These are phyloP conservation scores for Gavialis gangeticus DNA, from an alignment of 2,113 vertebrate species.

Conservation along the genomic window DNA sequence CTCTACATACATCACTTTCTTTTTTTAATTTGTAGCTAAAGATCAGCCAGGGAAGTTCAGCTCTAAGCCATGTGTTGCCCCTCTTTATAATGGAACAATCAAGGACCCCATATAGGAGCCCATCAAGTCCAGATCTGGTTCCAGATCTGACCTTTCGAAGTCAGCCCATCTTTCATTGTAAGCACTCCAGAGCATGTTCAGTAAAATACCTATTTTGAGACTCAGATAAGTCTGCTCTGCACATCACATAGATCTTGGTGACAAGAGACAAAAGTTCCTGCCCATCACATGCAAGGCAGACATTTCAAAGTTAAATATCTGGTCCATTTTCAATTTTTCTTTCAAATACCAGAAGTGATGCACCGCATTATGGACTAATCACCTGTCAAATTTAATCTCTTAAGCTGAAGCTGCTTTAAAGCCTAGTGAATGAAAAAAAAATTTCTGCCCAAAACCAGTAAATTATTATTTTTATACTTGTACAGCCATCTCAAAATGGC, in stretches of 20 bases:
- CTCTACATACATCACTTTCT: not conserved
- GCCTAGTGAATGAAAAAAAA: constrained; percentile 57
- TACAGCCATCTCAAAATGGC: constrained; percentile 37
- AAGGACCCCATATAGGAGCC: not conserved
- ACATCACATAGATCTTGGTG: not conserved
- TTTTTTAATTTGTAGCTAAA: not conserved
- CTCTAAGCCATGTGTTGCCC: not conserved
- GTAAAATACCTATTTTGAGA: not conserved
- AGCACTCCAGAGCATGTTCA: not conserved
- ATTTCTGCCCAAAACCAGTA: constrained; percentile 41
- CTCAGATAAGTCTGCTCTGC: constrained; percentile 15
- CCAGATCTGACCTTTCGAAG: not conserved
- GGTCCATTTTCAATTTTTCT: constrained; percentile 65
- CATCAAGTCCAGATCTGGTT: not conserved
- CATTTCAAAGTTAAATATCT: constrained; percentile 55
- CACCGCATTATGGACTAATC: constrained; percentile 70
- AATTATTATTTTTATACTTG: constrained; percentile 60
- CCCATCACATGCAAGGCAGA: constrained; percentile 14
- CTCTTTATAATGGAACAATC: not conserved
- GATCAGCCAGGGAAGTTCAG: not conserved
- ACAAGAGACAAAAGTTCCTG: not conserved
- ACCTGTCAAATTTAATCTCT: constrained; percentile 77
- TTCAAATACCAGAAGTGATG: constrained; percentile 69
- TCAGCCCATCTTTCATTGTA: not conserved
- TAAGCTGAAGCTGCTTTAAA: constrained; percentile 59